Base-by-base conservation (phyloP, 1,140 invertebrate species). In the Drosophila bocki region DNA sequence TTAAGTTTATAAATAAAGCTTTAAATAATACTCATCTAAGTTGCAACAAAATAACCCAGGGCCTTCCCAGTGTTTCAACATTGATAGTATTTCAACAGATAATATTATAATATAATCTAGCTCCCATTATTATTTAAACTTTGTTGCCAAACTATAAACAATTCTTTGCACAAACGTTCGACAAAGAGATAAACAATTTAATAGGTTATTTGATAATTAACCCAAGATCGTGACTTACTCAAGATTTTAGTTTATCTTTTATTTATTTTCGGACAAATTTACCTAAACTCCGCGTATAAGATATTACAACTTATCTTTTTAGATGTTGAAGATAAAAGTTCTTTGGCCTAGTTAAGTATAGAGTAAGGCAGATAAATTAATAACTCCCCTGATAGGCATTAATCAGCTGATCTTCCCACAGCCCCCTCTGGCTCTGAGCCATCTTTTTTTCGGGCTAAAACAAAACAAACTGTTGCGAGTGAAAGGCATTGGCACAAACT, bases 401-500 rank as follows among this genome's bases (percentile, higher is more conserved):
- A 67, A 37, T 65, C 32, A 37, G 32, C 39, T 11, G 11, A 68
- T 37, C 63, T 68, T 68, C 67, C 67, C 62, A 70, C 62, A 68
- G 29, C 51, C 32, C 22, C 26, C 41, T n/a, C n/a, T 67, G 26
- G 19, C 19, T 32, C n/a, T 45, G 39, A 70, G 22, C 67, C 67
- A 70, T 68, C 48, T 68, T 44, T 63, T 32, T 53, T 50, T 64
- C 13, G 50, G 47, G 50, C 62, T 51, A 78, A 68, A 64, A 64
- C 37, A 62, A 65, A 72, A 76, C 39, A 39, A 65, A 41, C 71
- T 75, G 51, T 50, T 60, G 53, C 45, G 63, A 78, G 82, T 87
- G 82, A 86, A 86, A 86, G 83, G 83, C 76, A 76, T 71, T 51
- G 63, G 47, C 39, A 50, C 60, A 57, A 76, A 71, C 74, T 70